A percentile compares a stretch with the other conserved stretches of the same genome.
Conservation (phyloP, 2,888 invertebrate species). For the Pristionchus exspectatus region DNA sequence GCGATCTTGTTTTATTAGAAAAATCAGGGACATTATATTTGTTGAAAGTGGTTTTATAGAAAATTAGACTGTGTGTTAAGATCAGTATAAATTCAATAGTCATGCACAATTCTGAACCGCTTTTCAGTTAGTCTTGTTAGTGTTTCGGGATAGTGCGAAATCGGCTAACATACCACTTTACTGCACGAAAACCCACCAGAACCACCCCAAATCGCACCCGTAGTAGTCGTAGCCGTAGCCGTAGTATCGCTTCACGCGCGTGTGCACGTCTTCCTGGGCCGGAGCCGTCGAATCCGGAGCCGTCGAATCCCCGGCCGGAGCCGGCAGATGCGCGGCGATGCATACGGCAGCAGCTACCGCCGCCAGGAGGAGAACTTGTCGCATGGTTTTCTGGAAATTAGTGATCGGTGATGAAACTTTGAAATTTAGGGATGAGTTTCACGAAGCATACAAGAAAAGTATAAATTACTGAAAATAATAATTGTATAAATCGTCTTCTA, state of each 20-base stretch:
- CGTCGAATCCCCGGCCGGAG: not conserved
- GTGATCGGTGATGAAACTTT: too few species aligned
- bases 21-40: too few species aligned
- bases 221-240: constrained; percentile 56
- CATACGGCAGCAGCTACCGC: not conserved
- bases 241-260: constrained; percentile 50
- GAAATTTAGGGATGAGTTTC: not conserved
- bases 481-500: too few species aligned
- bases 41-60: too few species aligned
- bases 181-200: constrained; percentile 26
- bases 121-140: not conserved
- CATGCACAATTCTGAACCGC: not conserved
- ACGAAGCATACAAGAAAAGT: not conserved
- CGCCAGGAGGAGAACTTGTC: not conserved
- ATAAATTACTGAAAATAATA: too few species aligned
- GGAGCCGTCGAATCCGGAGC: not conserved
- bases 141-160: not conserved
- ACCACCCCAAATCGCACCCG: constrained; percentile 52
- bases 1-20: too few species aligned
- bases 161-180: not conserved
- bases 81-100: too few species aligned
- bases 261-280: constrained; percentile 3
- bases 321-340: constrained; percentile 13
- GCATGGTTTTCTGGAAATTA: not conserved
- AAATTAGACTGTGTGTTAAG: too few species aligned